Conservation (phyloP, 2,113 vertebrate genomes). For the Ifrita kowaldi region DNA sequence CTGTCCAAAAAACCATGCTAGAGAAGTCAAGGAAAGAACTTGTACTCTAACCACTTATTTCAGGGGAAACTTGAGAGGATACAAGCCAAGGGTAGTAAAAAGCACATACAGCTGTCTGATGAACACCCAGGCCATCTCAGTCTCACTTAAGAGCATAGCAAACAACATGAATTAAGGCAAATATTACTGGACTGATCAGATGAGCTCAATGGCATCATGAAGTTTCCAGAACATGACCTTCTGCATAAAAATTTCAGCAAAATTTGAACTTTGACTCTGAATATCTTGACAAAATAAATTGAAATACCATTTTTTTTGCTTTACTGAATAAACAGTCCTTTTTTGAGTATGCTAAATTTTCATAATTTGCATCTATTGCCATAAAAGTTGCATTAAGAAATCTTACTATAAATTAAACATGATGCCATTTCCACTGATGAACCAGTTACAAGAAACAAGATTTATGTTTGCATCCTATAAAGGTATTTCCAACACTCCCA, state of each 20-base stretch:
- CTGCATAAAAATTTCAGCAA: not conserved
- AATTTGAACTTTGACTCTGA: not conserved
- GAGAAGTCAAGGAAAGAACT: not conserved
- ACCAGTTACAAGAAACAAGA: not conserved
- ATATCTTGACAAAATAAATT: not conserved
- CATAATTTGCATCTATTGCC: not conserved
- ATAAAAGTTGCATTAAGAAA: not conserved
- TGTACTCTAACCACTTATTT: not conserved
- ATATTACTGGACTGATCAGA: not conserved
- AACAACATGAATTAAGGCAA: not conserved
- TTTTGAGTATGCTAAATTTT: not conserved
- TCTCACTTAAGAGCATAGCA: not conserved
- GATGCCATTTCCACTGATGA: not conserved
- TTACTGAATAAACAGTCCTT: not conserved
- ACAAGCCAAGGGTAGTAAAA: not conserved
- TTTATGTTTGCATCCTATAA: not conserved
- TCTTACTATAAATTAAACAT: not conserved
- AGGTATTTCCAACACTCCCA: not conserved
- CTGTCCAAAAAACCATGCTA: not conserved
- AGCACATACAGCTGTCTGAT: not conserved
- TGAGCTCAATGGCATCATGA: not conserved
- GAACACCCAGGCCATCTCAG: not conserved
- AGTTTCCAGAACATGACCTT: not conserved
- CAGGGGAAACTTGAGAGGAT: not conserved
- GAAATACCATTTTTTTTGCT: not conserved